phyloP scores from a whole-genome alignment of 2,888 invertebrate genomes.

The Chydorus sphaericus region DNA sequence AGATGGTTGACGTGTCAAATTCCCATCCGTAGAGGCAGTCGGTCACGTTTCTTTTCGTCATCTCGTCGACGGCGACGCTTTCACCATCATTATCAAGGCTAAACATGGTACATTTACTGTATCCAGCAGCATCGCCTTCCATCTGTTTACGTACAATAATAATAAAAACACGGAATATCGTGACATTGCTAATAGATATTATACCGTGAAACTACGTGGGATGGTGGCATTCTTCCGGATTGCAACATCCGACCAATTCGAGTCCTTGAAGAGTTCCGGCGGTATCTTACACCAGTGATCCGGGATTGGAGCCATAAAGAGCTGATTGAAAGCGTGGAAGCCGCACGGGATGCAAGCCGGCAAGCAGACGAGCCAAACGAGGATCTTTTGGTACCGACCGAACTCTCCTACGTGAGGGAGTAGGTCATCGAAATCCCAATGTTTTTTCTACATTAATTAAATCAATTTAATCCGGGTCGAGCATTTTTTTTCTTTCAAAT shows the following conservation, averaged over 20 bases:
- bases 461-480: neutral
- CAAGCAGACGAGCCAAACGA: conserved; percentile 71
- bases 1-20: conserved; percentile 50
- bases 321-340: conserved; percentile 81
- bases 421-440: conserved; percentile 61
- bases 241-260: neutral
- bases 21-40: conserved; percentile 62
- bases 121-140: neutral
- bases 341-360: conserved; percentile 82
- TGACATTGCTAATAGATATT: neutral
- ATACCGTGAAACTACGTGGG: conserved; percentile 6
- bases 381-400: conserved; percentile 69
- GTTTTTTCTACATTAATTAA: neutral
- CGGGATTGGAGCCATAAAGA: conserved; percentile 79
- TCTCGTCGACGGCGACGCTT: neutral
- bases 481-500: neutral
- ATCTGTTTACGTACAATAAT: neutral
- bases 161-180: neutral
- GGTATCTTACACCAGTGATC: conserved; percentile 48
- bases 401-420: conserved; percentile 76
- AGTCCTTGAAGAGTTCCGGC: neutral
- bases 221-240: conserved; percentile 6
- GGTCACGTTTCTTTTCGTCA: neutral
- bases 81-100: conserved; percentile 13
- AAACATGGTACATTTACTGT: conserved; percentile 16